These are phyloP conservation scores for Diceros bicornis DNA, from an alignment of 2,797 vertebrate genomes.

Conservation along the genomic window DNA sequence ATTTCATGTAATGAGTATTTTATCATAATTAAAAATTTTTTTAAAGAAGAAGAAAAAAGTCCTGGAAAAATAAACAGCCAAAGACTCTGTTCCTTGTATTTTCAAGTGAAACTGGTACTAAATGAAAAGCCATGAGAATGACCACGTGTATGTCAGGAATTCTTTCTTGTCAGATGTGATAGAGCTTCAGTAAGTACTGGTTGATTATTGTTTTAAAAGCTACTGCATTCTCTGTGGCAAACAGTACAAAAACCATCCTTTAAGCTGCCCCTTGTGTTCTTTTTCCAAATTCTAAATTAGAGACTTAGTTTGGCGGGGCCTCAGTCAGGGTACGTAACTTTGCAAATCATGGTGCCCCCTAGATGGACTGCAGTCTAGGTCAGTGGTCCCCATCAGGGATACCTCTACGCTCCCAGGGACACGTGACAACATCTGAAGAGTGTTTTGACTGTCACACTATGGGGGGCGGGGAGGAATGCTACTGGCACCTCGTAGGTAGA, in stretches of 20 bases:
- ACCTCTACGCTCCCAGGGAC: background rate
- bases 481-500: background rate
- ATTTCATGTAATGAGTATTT: background rate
- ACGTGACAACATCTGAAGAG: background rate
- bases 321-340: background rate
- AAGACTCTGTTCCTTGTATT: constrained; percentile 21
- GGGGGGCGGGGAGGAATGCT: background rate
- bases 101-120: constrained; percentile 76
- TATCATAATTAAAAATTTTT: constrained; percentile 62
- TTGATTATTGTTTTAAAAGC: background rate
- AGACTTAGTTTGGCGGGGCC: background rate
- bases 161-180: background rate
- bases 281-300: background rate
- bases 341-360: background rate
- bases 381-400: background rate
- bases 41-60: background rate
- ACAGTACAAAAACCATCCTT: background rate
- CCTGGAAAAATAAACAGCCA: background rate
- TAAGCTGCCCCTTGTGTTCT: background rate
- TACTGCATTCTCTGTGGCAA: background rate
- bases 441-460: background rate
- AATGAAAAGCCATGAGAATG: constrained; percentile 65
- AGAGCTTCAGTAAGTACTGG: background rate
- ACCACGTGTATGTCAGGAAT: background rate
- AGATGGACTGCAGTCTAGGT: background rate